Evolutionary conservation across 2,113 vertebrate genomes (phyloP).

Genomic region (Hippolais icterina): DNA sequence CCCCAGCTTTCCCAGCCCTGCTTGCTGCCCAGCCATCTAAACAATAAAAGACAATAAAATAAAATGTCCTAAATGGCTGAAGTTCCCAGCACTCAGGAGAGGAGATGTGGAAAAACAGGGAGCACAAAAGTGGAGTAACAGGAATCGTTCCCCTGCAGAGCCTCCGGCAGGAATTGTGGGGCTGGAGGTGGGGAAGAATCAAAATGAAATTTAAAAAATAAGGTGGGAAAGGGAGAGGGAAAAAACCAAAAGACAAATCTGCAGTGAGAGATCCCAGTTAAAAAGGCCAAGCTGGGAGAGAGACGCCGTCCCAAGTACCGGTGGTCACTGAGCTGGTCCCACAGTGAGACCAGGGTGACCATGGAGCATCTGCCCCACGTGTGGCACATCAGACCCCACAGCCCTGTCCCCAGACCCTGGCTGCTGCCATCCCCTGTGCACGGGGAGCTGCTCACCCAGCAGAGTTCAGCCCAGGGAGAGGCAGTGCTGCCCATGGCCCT

Average conservation of each 20-base stretch:
- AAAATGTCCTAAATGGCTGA: background rate
- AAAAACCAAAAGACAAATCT: background rate
- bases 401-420: background rate
- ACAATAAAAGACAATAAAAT: background rate
- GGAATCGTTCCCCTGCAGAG: fast-evolving
- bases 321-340: fast-evolving
- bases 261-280: background rate
- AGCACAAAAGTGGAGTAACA: background rate
- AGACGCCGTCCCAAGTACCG: fast-evolving
- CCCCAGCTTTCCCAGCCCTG: background rate
- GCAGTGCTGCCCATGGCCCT: fast-evolving
- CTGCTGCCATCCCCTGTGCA: background rate
- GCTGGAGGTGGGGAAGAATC: background rate
- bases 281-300: background rate
- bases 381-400: fast-evolving
- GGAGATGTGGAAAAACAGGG: background rate
- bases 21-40: fast-evolving
- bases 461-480: background rate
- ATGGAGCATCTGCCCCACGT: fast-evolving
- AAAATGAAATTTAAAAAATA: background rate
- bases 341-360: fast-evolving
- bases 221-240: background rate
- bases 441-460: background rate
- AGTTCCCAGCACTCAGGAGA: background rate
- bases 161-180: background rate